Base-by-base conservation (phyloP, 2,113 vertebrate species). In the Ctenomys sociabilis region DNA sequence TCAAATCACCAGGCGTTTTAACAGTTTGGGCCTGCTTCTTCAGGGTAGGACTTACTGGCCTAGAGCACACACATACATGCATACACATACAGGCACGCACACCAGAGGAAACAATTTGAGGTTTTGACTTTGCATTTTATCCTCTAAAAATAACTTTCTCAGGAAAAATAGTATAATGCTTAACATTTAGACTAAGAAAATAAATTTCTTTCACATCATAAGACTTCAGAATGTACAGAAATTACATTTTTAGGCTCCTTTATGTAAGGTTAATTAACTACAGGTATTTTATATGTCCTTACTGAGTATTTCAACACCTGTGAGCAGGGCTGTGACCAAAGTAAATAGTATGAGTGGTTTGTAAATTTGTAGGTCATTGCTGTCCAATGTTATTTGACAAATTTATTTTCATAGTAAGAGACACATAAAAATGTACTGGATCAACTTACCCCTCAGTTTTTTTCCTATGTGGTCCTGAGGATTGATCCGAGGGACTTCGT, bases 181-280 rank as follows among this genome's bases (percentile, higher is more conserved):
- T 93, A 82, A 37, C 88, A 70, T 64, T 88, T 85, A n/a, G 63
- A 75, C 66, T 35, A 43, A 96, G 84, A 61, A 72, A 70, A 12
- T 85, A 64, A 40, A 70, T 64, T 82, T 66, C 52, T 97, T 94
- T 90, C 77, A 88, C 89, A 80, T 82, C 14, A n/a, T 10, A 92
- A 83, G 28, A 94, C n/a, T 96, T 90, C 88, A 59, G 45, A 66
- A 92, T 95, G 94, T 94, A 57, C 0, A 84, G 32, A 43, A 85
- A 73, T 9, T 80, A 21, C 40, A 54, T 92, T 91, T 95, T 75
- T 80, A 93, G 61, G 83, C 66, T 54, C 40, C 26, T 77, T 28
- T 45, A 45, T 77, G 12, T 77, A 45, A 77, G 13, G 73, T 16
- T 45, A 45, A 77, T 77, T 77, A 77, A 16, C 40, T 28, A 16